Percentiles rank a stretch among this genome's conserved stretches.
Evolutionary conservation across 2,888 invertebrate species (phyloP).

Genomic region (Argyra leucocephala): DNA sequence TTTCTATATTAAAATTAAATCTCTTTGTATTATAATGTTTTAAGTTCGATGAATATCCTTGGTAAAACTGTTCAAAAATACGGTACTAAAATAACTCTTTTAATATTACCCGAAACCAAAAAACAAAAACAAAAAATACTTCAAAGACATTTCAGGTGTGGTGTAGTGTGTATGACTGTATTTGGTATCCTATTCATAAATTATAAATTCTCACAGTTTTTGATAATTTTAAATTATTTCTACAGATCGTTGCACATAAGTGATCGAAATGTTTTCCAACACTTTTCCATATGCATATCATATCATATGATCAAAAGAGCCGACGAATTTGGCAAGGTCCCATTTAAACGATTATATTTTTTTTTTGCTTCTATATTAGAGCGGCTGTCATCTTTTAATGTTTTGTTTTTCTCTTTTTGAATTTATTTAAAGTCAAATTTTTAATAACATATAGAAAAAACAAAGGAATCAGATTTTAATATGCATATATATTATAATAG

Average conservation of each 20-base stretch:
- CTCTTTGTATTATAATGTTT: no score
- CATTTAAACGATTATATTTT: background rate
- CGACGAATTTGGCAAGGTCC: background rate
- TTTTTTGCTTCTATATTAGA: background rate
- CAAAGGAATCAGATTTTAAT: no score
- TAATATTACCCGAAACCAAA: no score
- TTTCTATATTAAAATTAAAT: no score
- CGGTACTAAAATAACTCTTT: no score
- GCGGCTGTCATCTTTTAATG: conserved; percentile 1
- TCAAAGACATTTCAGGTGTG: background rate
- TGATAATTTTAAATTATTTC: background rate
- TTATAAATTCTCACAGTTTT: background rate
- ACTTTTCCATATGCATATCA: background rate
- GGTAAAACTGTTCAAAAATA: no score
- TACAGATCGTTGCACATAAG: background rate
- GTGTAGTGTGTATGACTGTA: no score
- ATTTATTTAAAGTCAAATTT: background rate
- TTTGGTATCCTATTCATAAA: no score
- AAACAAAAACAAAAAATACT: background rate
- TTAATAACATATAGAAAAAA: no score
- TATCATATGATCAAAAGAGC: background rate
- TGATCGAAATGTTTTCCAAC: background rate
- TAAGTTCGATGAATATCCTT: no score
- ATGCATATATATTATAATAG: no score
- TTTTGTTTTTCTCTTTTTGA: background rate